Evolutionary conservation across 2,113 vertebrate genomes (phyloP), one percentile per base, ranked within the genome.

Genomic region (Ammodytes marinus): DNA sequence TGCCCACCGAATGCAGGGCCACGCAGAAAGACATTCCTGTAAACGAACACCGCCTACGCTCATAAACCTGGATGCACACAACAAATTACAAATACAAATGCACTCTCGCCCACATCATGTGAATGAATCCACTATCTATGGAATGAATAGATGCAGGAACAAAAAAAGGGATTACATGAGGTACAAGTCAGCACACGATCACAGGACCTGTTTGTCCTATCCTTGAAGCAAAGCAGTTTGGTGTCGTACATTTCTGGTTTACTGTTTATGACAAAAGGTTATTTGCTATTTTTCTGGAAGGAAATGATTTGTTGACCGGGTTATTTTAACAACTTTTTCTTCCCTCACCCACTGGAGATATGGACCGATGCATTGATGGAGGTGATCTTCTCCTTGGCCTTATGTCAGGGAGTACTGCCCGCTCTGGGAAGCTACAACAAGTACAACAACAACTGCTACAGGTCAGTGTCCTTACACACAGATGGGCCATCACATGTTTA

Each of bases 391-490:
- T 97, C 97, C 40, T 97, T 96, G 0, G 96, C 96, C 15, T 94
- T 97, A 74, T 96, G 96, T 73, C 95, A 96, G 83, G 98, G 98
- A 2, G 97, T 96, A 15, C 93, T 98, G 58, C 97, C 96, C 0
- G 95, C 97, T 54, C 89, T 99, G 89, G 97, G 97, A 63, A 99
- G 98, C 94, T 99, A 97, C 93, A 99, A 99, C 90, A 96, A 96
- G 58, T 99, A 97, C 55, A 95, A 95, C 91, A 98, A 97, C 91
- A 95, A 99, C 93, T 98, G 97, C 80, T 99, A 97, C 95, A 96
- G 94, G 98, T 99, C 85, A 88, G 85, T 63, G 27, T 45, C 37
- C 10, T 45, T 4, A 60, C 55, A 53, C 55, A 5, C 42, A 46
- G 8, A 69, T 47, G 6, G 39, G 10, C 19, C 3, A 9, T 15